Percentiles rank a stretch among this genome's conserved stretches.
These are phyloP conservation scores for Mastomys coucha DNA, from an alignment of 2,113 vertebrate genomes.

Conservation along the genomic window DNA sequence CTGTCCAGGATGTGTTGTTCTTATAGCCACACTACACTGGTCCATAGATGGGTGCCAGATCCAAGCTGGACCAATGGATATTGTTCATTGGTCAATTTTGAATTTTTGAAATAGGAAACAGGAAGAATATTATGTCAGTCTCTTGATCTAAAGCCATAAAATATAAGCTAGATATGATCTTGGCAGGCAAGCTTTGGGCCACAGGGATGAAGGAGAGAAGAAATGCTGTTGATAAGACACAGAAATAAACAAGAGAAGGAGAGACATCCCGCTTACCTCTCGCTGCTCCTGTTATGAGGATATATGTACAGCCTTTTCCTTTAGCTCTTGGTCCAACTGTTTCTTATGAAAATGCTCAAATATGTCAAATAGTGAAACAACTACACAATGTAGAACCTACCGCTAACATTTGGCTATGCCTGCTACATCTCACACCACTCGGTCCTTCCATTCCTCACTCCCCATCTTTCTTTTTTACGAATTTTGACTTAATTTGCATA, in stretches of 20 bases:
- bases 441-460: background rate
- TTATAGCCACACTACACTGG: background rate
- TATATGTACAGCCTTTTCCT: background rate
- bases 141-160: background rate
- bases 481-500: background rate
- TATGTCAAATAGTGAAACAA: background rate
- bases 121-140: background rate
- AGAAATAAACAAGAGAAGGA: background rate
- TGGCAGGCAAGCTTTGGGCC: background rate
- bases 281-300: background rate
- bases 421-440: background rate
- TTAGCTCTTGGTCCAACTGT: background rate
- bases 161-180: background rate
- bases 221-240: background rate
- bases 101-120: background rate
- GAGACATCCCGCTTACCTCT: background rate
- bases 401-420: background rate
- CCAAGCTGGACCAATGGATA: background rate
- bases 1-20: background rate
- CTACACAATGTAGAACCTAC: background rate
- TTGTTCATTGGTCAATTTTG: background rate
- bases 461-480: background rate
- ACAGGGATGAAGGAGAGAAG: background rate
- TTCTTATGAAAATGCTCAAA: conserved; percentile 1
- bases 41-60: background rate